Evolutionary conservation across 2,113 vertebrate species (phyloP).

Genomic region (Colossoma macropomum): DNA sequence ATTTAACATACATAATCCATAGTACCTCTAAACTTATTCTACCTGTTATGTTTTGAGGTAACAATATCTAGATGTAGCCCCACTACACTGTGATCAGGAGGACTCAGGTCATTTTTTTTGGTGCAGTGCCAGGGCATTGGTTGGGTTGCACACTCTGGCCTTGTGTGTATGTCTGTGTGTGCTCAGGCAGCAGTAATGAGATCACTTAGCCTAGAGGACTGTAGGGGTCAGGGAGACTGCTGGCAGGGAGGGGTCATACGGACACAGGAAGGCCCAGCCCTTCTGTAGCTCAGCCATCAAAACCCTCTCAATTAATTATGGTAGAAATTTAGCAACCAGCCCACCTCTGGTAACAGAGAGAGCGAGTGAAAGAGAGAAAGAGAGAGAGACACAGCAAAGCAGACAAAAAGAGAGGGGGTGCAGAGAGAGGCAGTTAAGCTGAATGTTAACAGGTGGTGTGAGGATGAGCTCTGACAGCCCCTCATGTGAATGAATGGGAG

Average conservation of each 20-base stretch:
- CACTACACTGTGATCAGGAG: background rate
- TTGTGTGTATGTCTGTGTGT: slow-evolving; percentile 32
- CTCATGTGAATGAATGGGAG: slow-evolving; percentile 37
- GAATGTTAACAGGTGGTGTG: slow-evolving; percentile 79
- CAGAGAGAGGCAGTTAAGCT: slow-evolving; percentile 44
- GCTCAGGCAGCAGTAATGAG: slow-evolving; percentile 67
- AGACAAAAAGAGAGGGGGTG: slow-evolving; percentile 13
- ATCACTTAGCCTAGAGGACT: slow-evolving; percentile 60
- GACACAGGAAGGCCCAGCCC: slow-evolving; percentile 27
- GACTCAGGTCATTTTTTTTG: background rate
- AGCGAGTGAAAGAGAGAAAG: background rate
- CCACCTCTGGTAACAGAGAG: slow-evolving; percentile 10
- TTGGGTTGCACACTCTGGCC: slow-evolving; percentile 22
- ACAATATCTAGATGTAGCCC: too few species aligned
- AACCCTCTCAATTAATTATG: slow-evolving; percentile 71
- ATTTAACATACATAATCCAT: too few species aligned
- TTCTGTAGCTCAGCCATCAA: slow-evolving; percentile 36
- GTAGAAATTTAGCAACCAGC: slow-evolving; percentile 46
- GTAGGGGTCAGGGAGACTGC: slow-evolving; percentile 54
- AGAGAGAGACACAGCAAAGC: background rate
- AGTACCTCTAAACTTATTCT: background rate
- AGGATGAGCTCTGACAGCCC: slow-evolving; percentile 64
- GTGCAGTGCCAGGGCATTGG: background rate
- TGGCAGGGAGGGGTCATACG: slow-evolving; percentile 45
- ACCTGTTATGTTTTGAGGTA: too few species aligned